Conservation (phyloP, 2,888 invertebrate species). For the Pammene fasciana region DNA sequence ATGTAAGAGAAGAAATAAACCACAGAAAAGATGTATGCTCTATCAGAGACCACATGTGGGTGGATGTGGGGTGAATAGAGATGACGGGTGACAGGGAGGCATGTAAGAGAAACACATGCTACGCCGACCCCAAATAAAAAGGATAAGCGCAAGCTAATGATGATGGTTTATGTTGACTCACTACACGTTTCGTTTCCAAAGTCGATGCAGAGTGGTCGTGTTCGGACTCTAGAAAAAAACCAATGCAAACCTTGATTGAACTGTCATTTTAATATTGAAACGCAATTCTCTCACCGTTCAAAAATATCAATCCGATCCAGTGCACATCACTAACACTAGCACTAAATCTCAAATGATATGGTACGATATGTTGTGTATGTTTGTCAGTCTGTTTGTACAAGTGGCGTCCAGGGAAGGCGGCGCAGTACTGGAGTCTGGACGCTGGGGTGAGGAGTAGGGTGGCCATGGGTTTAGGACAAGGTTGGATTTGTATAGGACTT, state of each 20-base stretch:
- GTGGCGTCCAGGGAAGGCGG: constrained; percentile 47
- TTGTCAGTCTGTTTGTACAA: constrained; percentile 44
- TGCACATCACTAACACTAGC: constrained; percentile 25
- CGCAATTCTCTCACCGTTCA: constrained; percentile 16
- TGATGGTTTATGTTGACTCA: too few species aligned
- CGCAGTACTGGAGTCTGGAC: constrained; percentile 49
- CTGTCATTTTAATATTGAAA: neutral
- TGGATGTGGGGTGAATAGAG: too few species aligned
- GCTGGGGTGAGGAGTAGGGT: constrained; percentile 51
- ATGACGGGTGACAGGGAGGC: too few species aligned
- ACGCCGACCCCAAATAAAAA: too few species aligned
- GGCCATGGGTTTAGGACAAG: constrained; percentile 44
- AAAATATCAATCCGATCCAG: constrained; percentile 16
- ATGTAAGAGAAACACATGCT: too few species aligned
- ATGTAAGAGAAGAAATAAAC: too few species aligned
- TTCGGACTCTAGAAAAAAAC: too few species aligned
- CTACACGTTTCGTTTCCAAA: too few species aligned
- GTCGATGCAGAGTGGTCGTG: too few species aligned
- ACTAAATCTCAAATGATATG: constrained; percentile 17
- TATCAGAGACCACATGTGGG: too few species aligned
- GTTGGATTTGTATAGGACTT: neutral
- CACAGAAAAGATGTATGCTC: too few species aligned
- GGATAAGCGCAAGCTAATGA: too few species aligned
- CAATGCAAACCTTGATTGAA: neutral
- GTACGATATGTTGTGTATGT: constrained; percentile 29